Evolutionary conservation across 2,888 invertebrate genomes (phyloP).

Genomic region (Eueremaeus valkanovi): DNA sequence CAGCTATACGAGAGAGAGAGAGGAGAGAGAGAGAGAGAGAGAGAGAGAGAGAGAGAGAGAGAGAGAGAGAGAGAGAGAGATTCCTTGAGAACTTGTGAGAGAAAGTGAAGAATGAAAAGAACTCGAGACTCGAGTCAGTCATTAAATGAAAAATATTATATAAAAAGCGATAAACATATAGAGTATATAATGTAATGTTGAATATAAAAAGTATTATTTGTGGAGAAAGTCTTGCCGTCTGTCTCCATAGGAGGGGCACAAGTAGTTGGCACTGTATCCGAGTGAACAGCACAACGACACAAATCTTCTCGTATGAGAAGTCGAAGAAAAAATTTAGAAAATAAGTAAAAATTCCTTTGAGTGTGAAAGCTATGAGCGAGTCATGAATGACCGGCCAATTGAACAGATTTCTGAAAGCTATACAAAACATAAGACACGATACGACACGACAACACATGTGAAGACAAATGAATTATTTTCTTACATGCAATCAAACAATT

Average conservation of each 20-base stretch:
- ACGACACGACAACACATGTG: not conserved
- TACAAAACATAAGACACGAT: not conserved
- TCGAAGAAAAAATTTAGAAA: not conserved
- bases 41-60: no score
- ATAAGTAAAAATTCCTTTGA: not conserved
- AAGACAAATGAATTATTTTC: slow-evolving; percentile 2
- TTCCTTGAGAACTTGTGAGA: not conserved
- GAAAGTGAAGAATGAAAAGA: not conserved
- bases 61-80: not conserved
- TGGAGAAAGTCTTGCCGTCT: slow-evolving; percentile 29
- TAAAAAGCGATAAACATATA: not conserved
- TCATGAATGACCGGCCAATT: not conserved
- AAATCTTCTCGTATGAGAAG: not conserved
- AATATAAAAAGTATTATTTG: slow-evolving; percentile 24
- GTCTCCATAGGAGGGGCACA: slow-evolving; percentile 27
- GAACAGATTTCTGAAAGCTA: not conserved
- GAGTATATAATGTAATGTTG: slow-evolving; percentile 16
- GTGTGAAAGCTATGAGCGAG: not conserved
- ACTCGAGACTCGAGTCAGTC: not conserved
- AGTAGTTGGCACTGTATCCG: not conserved
- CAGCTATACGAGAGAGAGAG: not conserved
- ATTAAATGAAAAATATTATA: slow-evolving; percentile 20
- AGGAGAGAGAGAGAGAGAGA: no score
- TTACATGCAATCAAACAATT: slow-evolving; percentile 15
- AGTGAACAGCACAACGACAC: slow-evolving; percentile 23